Evolutionary conservation across 2,888 invertebrate genomes (phyloP).

Genomic region (Poecilus cupreus): DNA sequence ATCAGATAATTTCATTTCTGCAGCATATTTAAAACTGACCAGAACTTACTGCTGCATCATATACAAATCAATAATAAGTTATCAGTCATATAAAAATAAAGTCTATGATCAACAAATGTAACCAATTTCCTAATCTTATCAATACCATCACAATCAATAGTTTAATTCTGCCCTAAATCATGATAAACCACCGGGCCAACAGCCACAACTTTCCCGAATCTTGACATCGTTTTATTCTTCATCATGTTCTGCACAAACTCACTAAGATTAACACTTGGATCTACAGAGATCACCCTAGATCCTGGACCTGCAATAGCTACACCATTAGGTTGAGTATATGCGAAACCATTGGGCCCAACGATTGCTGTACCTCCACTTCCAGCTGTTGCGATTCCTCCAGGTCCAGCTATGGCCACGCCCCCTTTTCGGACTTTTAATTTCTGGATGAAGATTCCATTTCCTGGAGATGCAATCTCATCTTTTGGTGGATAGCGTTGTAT

Average conservation of each 20-base stretch:
- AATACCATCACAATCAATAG: background rate
- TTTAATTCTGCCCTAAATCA: constrained; percentile 67
- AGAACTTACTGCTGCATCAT: no score
- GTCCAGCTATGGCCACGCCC: constrained; percentile 87
- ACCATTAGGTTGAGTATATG: constrained; percentile 84
- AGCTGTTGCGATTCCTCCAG: constrained; percentile 87
- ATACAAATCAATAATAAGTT: background rate
- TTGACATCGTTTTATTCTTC: constrained; percentile 70
- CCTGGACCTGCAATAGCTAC: constrained; percentile 85
- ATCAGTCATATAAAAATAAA: background rate
- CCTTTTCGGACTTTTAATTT: constrained; percentile 82
- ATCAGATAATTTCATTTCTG: no score
- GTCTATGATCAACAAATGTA: background rate
- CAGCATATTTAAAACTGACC: no score
- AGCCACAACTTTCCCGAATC: constrained; percentile 82
- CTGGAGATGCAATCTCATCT: constrained; percentile 65
- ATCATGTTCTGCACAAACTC: constrained; percentile 72
- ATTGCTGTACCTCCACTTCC: constrained; percentile 87
- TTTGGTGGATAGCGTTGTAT: constrained; percentile 61
- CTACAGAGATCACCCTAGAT: constrained; percentile 81
- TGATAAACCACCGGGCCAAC: constrained; percentile 85
- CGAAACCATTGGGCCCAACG: constrained; percentile 86
- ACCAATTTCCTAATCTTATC: background rate
- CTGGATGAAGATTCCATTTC: constrained; percentile 80
- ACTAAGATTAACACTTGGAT: constrained; percentile 78